Base-by-base conservation (phyloP, 2,797 vertebrate genomes). In the Hydrocynus forskahlii region DNA sequence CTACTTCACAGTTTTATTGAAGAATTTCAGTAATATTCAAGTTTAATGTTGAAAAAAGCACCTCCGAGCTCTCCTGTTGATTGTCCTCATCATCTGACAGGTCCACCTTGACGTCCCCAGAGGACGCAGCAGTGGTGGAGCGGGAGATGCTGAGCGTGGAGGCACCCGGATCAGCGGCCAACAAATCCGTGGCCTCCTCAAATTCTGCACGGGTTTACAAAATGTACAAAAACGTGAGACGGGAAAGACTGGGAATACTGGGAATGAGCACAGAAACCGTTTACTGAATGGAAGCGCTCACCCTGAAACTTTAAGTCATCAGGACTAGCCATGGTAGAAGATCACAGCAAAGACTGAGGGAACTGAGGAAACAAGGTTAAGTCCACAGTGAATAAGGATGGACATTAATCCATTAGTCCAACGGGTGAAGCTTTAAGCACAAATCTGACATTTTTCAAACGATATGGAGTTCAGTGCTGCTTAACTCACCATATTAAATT, bases 231-330 rank as follows among this genome's bases (percentile, higher is more conserved):
- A 40, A 13, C 16, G 21, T 68, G 50, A 59, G 45, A 14, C 17
- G 40, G 14, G 8, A 23, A 35, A 59, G 9, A 43, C 0, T 57
- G 38, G 17, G 25, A 54, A 14, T 0, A 29, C n/a, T 5, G 40
- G 55, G 2, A 29, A 13, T 4, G 19, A 19, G 45, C 5, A 52
- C 19, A 12, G 40, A 54, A 29, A 29, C 29, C 3, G 29, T 29
- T 3, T 29, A 23, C 6, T 21, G 8, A 69, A n/a, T 9, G 29
- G 16, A 17, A 62, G 1, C 6, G 86, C 7, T 0, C 88, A 96
- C 96, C 96, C 83, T 95, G 95, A 87, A 97, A 97, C 6, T 93
- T 92, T n/a, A 97, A 91, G 45, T 96, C 95, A 81, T 95, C 93
- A 0, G 93, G 89, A 77, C 92, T 90, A 50, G 95, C 92, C 96